Base-by-base conservation (phyloP, 2,888 invertebrate genomes). In the Pseudoips prasinana region DNA sequence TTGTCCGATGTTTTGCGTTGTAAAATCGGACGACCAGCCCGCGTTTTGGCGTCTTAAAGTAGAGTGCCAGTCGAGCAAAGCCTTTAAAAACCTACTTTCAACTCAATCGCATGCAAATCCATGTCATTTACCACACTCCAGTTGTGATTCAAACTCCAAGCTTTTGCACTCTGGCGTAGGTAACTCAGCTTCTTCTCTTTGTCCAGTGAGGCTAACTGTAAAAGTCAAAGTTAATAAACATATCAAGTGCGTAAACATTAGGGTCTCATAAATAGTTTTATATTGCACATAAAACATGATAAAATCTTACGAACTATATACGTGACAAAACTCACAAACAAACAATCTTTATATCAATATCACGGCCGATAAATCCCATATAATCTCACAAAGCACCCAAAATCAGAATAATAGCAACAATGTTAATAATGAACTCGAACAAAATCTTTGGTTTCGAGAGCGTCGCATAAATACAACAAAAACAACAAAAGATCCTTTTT, bases 401-500 rank as follows among this genome's bases (percentile, higher is more conserved):
- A 46, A 39, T 25, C 22, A 8, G 3, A 39, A 42, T 33, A 52
- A 44, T 34, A 42, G 11, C 39, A 44, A 46, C 32, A 36, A 27
- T 10, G 27, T 44, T 43, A 48, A 53, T 55, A 54, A 60, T 58
- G 50, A 58, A 58, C 54, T 47, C 22, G 29, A 32, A 41, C 33
- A 28, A 35, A 56, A 53, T 52, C 43, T 46, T 55, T 48, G 51
- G 39, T 37, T 41, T 43, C 38, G 38, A 51, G 49, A 47, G 54
- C 29, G 45, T 50, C 56, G 48, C 48, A 57, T 51, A 60, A 65
- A 55, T 57, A 8, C 41, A 29, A 49, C 27, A 50, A 63, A 66
- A 68, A 69, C 48, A 59, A 70, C 64, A 68, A 66, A 67, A 54
- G 59, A 35, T 39, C 5, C 23, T 50, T 53, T 57, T 44, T 54